These are phyloP conservation scores for Cossypha caffra DNA, from an alignment of 2,797 vertebrate genomes.

Conservation along the genomic window DNA sequence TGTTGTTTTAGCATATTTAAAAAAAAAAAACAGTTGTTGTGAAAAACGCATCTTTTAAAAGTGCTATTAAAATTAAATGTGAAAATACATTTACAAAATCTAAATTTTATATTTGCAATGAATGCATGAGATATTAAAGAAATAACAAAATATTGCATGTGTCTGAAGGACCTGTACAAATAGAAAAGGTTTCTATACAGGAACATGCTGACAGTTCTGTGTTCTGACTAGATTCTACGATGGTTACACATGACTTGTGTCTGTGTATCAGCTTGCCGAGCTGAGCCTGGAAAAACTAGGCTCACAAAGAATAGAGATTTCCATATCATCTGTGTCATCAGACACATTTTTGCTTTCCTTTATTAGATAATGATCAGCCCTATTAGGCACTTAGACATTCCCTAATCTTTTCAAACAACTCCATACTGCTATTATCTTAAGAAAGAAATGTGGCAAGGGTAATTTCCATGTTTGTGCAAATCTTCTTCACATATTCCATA, in stretches of 20 bases:
- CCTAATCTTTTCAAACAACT: neutral
- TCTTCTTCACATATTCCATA: neutral
- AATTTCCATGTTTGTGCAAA: neutral
- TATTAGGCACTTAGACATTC: neutral
- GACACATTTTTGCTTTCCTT: neutral
- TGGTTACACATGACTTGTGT: neutral
- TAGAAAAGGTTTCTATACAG: neutral
- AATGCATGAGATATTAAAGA: neutral
- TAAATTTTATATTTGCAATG: neutral
- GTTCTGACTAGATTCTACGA: neutral
- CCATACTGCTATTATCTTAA: neutral
- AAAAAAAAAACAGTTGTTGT: neutral
- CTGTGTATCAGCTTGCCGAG: neutral
- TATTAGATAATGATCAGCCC: neutral
- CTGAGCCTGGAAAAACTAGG: neutral
- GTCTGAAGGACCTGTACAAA: neutral
- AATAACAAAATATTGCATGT: neutral
- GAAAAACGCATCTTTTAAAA: neutral
- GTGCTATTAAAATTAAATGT: neutral
- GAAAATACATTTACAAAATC: neutral
- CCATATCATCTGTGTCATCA: neutral
- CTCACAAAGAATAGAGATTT: neutral
- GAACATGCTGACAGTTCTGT: neutral
- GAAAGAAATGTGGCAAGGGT: neutral
- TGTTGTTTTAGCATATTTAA: fast-evolving